Percentiles rank a stretch among this genome's conserved stretches.
phyloP scores from a whole-genome alignment of 2,888 invertebrate genomes.

The Pherbina coryleti region DNA sequence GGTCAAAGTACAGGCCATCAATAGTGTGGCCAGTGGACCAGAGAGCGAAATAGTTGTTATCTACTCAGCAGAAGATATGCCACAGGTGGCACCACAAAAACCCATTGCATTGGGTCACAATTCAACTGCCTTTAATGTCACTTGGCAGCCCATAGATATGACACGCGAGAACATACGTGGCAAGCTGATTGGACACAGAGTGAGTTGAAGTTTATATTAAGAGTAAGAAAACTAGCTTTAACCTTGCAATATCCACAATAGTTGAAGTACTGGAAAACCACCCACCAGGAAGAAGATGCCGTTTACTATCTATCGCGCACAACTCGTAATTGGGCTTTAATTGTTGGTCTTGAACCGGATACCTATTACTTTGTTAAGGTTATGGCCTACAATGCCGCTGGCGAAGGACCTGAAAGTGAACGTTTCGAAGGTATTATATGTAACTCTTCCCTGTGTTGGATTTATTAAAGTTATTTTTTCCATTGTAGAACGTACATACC shows the following conservation, averaged over 20 bases:
- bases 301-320: constrained; percentile 89
- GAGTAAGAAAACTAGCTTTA: neutral
- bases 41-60: constrained; percentile 81
- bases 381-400: constrained; percentile 96
- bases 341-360: constrained; percentile 93
- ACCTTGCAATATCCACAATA: constrained; percentile 55
- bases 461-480: neutral
- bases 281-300: constrained; percentile 80
- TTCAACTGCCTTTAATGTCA: constrained; percentile 92
- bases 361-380: constrained; percentile 94
- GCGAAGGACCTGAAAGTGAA: constrained; percentile 96
- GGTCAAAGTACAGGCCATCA: constrained; percentile 87
- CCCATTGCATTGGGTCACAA: constrained; percentile 85
- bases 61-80: constrained; percentile 93
- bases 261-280: constrained; percentile 92
- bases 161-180: constrained; percentile 88
- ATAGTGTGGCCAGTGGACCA: constrained; percentile 86
- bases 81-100: constrained; percentile 88
- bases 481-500: constrained; percentile 81
- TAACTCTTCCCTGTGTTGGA: constrained; percentile 23
- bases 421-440: constrained; percentile 76
- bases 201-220: constrained; percentile 63
- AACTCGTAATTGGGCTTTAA: constrained; percentile 86
- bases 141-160: constrained; percentile 89
- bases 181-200: constrained; percentile 90